Evolutionary conservation across 1,140 invertebrate species (phyloP).

Genomic region (Bombyx mori): DNA sequence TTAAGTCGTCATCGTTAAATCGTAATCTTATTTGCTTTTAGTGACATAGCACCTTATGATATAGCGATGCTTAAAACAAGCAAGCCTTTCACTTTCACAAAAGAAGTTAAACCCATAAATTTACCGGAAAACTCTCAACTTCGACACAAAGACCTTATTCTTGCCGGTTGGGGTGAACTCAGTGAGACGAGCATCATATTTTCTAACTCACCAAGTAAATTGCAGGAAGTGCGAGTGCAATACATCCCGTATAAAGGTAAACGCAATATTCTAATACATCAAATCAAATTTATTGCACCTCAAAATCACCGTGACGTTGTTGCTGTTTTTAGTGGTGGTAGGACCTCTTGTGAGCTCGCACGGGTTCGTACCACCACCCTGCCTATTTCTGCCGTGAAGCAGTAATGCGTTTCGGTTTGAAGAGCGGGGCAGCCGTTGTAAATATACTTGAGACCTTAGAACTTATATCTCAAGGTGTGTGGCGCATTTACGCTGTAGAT

Average conservation of each 20-base stretch:
- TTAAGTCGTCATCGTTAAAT: not conserved
- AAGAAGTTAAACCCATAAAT: constrained; percentile 67
- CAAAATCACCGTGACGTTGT: too few relatives aligned
- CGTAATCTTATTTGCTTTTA: constrained; percentile 25
- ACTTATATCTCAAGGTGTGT: too few relatives aligned
- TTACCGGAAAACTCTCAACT: constrained; percentile 45
- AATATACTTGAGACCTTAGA: too few relatives aligned
- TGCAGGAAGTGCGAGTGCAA: constrained; percentile 62
- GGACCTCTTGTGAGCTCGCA: too few relatives aligned
- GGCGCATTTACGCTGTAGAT: too few relatives aligned
- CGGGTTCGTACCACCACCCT: too few relatives aligned
- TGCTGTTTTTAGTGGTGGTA: too few relatives aligned
- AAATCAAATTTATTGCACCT: not conserved
- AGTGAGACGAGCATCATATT: constrained; percentile 40
- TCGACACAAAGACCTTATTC: constrained; percentile 23
- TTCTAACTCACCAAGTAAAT: constrained; percentile 42
- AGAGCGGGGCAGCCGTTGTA: too few relatives aligned
- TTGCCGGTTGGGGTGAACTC: constrained; percentile 60
- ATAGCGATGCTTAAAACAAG: constrained; percentile 75
- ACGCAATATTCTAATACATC: not conserved
- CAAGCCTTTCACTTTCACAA: constrained; percentile 69
- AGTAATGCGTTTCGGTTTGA: too few relatives aligned
- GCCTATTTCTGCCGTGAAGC: too few relatives aligned
- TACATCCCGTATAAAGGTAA: constrained; percentile 54
- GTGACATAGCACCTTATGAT: constrained; percentile 70